Base-by-base conservation (phyloP, 2,113 vertebrate species). In the Tetrax tetrax region DNA sequence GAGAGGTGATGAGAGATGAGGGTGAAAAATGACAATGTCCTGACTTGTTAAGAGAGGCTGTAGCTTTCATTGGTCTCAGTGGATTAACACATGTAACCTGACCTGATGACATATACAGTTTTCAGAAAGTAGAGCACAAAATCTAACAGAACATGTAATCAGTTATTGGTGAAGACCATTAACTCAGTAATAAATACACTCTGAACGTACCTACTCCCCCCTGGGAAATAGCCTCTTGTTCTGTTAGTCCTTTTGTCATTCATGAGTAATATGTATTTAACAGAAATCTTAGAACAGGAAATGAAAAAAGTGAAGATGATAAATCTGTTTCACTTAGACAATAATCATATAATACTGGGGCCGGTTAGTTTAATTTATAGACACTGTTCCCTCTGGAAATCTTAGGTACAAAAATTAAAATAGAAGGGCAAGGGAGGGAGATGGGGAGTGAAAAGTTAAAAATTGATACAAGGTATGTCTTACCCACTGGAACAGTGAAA, bases 351-450 rank as follows among this genome's bases (percentile, higher is more conserved):
- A 96, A 95, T 88, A 70, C 66, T 80, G 66, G 57, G 43, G 56
- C 37, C 78, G 80, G 35, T 94, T 96, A 95, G 84, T 94, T 96
- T 94, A 94, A 96, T 93, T 86, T 82, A 91, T 89, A 91, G 70
- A 75, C 31, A 87, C 4, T 2, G 3, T 51, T 95, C 93, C 77
- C 63, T 60, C 76, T 95, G 84, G 95, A 97, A 97, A 90, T 45
- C 60, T 83, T 59, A 56, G 28, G 29, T 22, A 57, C 10, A 83
- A 64, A 88, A 72, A 48, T 56, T 43, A 45, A 56, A 31, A 56
- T 29, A 28, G 81, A 81, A 63, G 3, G 1, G 4, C 3, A 54
- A 2, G 14, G 35, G 9, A 82, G 68, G 21, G 80, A 86, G 64
- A 65, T 22, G 61, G 45, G 51, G 68, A 85, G 56, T 28, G 33